A percentile compares a stretch with the other conserved stretches of the same genome.
phyloP scores from a whole-genome alignment of 1,140 invertebrate genomes.

The Ips typographus region DNA sequence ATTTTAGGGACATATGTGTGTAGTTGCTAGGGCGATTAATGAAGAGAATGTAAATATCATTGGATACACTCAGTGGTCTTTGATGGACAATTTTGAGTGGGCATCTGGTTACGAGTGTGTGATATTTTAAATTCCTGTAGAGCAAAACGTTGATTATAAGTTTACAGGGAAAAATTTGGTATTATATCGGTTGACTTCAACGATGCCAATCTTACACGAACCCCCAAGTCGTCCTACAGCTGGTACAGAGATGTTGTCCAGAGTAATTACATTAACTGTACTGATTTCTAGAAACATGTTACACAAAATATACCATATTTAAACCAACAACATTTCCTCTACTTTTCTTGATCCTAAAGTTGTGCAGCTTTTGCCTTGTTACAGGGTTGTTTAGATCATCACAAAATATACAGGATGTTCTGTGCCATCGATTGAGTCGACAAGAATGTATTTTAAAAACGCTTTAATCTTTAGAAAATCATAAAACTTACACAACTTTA shows the following conservation, averaged over 20 bases:
- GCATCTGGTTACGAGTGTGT: conserved; percentile 14
- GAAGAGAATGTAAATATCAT: conserved; percentile 11
- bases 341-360: not conserved
- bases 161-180: conserved; percentile 20
- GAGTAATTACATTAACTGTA: conserved; percentile 11
- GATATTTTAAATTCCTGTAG: not conserved
- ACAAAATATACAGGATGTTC: too few relatives aligned
- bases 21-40: conserved; percentile 7
- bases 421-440: too few relatives aligned
- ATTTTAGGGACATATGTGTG: conserved; percentile 17
- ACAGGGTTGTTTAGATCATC: too few relatives aligned
- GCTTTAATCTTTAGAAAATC: too few relatives aligned
- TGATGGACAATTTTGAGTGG: conserved; percentile 28
- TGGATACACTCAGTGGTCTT: conserved; percentile 18
- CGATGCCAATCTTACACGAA: conserved; percentile 9
- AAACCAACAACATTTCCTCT: too few relatives aligned
- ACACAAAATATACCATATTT: too few relatives aligned
- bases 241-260: conserved; percentile 12
- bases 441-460: too few relatives aligned
- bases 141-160: not conserved
- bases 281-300: not conserved
- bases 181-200: conserved; percentile 11
- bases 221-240: conserved; percentile 11
- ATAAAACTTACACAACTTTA: too few relatives aligned
- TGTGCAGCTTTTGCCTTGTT: not conserved